Base-by-base conservation (phyloP, 2,113 vertebrate genomes). In the Numida meleagris region DNA sequence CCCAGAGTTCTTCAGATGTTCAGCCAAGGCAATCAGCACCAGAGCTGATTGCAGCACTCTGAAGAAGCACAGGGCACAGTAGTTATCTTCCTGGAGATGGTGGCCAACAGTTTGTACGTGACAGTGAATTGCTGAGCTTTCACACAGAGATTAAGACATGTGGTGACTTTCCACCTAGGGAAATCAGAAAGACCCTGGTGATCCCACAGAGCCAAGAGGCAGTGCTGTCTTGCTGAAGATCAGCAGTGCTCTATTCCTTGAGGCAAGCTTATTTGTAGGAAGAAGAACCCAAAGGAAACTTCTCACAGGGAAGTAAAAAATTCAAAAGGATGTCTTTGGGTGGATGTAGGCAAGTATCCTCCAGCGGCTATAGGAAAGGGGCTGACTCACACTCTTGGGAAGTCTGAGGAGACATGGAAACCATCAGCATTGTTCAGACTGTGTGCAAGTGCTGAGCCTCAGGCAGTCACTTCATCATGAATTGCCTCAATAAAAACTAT, bases 321-420 rank as follows among this genome's bases (percentile, higher is more conserved):
- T 29, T 67, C 63, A 57, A 33, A 7, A 72, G 50, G 75, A 21
- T 14, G 66, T 20, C 34, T 20, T 24, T 4, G 1, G 25, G 5
- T 71, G 18, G 33, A 14, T 2, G 0, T 38, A 57, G 65, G 29
- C 40, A 61, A 46, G 10, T 61, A 5, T 84, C 27, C 27, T 57
- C 16, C 65, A 75, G 45, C 42, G 23, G 9, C 25, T 24, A 31
- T 7, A 10, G 31, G 21, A 38, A 89, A 74, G 20, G 19, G 38
- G 5, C n/a, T 78, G 55, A 78, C n/a, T n/a, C 4, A 1, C 1
- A 2, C n/a, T 68, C 42, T 67, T 0, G 1, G 24, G 38, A 82
- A 25, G 14, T 70, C 29, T 50, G 36, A 88, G 75, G 20, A 45
- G 4, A 31, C 24, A 55, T 45, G 6, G 34, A 75, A 36, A 9